phyloP scores from a whole-genome alignment of 2,888 invertebrate species.

The Drosophila helvetica region DNA sequence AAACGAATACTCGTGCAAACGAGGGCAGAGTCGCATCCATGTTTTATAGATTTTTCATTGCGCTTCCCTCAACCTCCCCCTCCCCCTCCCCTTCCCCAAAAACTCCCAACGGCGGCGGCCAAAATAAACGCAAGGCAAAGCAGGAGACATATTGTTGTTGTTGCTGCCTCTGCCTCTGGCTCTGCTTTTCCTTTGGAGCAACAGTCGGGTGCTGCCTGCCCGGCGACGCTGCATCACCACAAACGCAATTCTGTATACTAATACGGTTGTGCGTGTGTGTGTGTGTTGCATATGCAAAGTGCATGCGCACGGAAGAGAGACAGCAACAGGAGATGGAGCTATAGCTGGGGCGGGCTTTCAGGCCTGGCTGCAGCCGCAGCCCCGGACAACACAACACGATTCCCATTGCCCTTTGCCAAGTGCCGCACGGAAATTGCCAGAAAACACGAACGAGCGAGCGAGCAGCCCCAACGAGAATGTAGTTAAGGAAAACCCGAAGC shows the following conservation, averaged over 20 bases:
- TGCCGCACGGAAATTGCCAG: conserved; percentile 58
- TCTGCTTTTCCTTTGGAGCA: conserved; percentile 48
- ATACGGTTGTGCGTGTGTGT: background rate
- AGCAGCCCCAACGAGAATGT: background rate
- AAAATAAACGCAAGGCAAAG: conserved; percentile 71
- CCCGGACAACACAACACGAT: conserved; percentile 54
- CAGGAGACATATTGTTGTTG: conserved; percentile 53
- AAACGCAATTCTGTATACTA: conserved; percentile 15
- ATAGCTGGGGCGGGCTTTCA: conserved; percentile 1
- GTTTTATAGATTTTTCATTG: conserved; percentile 52
- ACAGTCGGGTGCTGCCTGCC: conserved; percentile 58
- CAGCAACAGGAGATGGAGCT: conserved; percentile 60
- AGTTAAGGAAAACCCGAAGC: background rate
- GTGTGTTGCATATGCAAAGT: conserved; percentile 36
- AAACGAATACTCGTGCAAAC: conserved; percentile 31
- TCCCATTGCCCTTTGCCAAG: conserved; percentile 65
- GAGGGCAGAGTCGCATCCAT: conserved; percentile 49
- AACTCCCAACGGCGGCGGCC: conserved; percentile 38
- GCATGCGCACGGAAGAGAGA: conserved; percentile 75
- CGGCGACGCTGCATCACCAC: conserved; percentile 34
- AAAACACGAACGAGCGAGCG: conserved; percentile 27
- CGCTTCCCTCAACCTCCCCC: conserved; percentile 3
- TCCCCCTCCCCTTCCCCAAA: background rate
- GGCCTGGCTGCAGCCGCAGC: conserved; percentile 6
- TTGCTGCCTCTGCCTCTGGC: conserved; percentile 1